Evolutionary conservation across 2,797 vertebrate genomes (phyloP).

Genomic region (Megaceryle alcyon): DNA sequence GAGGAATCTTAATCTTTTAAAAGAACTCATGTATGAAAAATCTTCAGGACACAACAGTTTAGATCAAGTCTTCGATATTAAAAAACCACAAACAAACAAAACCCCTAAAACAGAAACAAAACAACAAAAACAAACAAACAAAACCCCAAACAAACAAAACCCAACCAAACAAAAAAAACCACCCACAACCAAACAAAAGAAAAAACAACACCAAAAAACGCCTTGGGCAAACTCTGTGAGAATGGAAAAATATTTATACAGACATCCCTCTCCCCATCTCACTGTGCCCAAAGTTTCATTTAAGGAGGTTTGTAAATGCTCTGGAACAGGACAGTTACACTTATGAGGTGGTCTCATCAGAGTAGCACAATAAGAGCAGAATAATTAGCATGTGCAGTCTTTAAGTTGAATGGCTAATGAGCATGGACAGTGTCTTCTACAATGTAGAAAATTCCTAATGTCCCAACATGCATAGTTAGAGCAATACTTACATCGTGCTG

Average conservation of each 20-base stretch:
- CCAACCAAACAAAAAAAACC: too few relatives aligned
- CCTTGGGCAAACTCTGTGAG: not conserved
- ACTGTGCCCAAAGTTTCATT: not conserved
- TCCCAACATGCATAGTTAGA: not conserved
- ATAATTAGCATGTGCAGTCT: not conserved
- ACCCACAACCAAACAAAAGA: too few relatives aligned
- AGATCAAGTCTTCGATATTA: not conserved
- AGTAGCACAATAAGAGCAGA: not conserved
- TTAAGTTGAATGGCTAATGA: not conserved
- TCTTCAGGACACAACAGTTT: not conserved
- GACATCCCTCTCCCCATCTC: accelerated
- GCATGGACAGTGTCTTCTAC: not conserved
- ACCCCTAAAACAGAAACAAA: too few relatives aligned
- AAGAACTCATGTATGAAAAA: not conserved
- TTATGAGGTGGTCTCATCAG: not conserved
- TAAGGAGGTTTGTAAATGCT: not conserved
- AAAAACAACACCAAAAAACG: not conserved
- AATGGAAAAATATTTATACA: not conserved
- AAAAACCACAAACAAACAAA: not conserved
- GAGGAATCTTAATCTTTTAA: not conserved
- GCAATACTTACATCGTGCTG: not conserved
- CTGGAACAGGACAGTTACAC: not conserved
- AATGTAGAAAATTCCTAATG: not conserved
- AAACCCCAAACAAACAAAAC: too few relatives aligned
- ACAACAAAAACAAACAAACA: too few relatives aligned